Evolutionary conservation across 2,888 invertebrate species (phyloP).

Genomic region (Euplagia quadripunctaria): DNA sequence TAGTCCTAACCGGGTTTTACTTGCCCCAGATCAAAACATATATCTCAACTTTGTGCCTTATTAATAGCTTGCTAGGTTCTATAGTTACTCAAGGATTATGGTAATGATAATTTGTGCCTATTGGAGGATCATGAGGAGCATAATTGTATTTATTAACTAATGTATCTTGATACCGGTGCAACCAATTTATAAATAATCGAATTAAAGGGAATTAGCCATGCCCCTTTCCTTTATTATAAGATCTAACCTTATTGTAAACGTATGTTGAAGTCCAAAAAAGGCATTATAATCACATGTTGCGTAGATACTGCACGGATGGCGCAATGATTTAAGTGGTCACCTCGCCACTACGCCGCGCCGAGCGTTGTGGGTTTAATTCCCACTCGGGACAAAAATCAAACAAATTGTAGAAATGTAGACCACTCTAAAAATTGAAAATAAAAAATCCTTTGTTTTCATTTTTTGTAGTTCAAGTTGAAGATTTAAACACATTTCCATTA

Average conservation of each 20-base stretch:
- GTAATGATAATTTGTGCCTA: background rate
- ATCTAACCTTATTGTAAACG: background rate
- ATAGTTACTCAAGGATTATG: background rate
- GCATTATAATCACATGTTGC: background rate
- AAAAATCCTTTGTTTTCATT: too few relatives aligned
- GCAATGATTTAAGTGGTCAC: too few relatives aligned
- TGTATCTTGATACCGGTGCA: background rate
- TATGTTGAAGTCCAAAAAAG: background rate
- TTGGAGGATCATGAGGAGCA: background rate
- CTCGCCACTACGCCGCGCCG: too few relatives aligned
- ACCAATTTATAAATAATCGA: background rate
- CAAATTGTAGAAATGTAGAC: too few relatives aligned
- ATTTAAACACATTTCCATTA: too few relatives aligned
- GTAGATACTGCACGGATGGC: too few relatives aligned
- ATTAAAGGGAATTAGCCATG: too few relatives aligned
- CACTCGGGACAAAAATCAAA: too few relatives aligned
- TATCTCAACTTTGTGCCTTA: conserved; percentile 45
- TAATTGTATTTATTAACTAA: background rate
- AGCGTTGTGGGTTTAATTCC: too few relatives aligned
- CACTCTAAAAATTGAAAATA: too few relatives aligned
- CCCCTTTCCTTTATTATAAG: background rate
- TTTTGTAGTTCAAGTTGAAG: too few relatives aligned
- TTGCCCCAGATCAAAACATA: conserved; percentile 52
- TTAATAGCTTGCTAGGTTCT: background rate
- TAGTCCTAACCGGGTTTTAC: conserved; percentile 50